These are phyloP conservation scores for Drosophila guanche DNA, from an alignment of 1,140 invertebrate genomes.

Conservation along the genomic window DNA sequence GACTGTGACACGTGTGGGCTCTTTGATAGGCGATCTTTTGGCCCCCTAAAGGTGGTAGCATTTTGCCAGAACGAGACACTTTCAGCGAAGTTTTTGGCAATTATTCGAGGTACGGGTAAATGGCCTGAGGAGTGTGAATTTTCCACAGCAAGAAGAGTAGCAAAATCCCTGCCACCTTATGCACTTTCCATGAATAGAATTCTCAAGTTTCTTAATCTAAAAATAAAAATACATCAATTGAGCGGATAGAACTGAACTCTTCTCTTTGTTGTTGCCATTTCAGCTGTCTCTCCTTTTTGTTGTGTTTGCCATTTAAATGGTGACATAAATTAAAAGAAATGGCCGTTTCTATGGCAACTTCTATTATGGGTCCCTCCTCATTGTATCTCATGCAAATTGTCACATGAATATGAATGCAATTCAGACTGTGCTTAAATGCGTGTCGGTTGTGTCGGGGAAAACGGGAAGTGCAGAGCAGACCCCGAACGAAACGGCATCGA, in stretches of 20 bases:
- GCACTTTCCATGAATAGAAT: too few species aligned
- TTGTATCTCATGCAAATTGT: slow-evolving; percentile 53
- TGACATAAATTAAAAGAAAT: slow-evolving; percentile 44
- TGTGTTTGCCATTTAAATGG: slow-evolving; percentile 27
- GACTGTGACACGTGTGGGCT: slow-evolving; percentile 31
- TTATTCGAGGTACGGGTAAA: neutral
- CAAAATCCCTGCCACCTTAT: too few species aligned
- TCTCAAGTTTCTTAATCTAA: too few species aligned
- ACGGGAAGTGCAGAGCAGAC: slow-evolving; percentile 29
- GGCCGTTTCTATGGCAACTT: slow-evolving; percentile 38
- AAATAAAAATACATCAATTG: too few species aligned
- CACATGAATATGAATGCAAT: slow-evolving; percentile 52
- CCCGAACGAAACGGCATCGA: slow-evolving; percentile 1
- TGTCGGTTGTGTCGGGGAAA: slow-evolving; percentile 5
- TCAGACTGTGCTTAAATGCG: slow-evolving; percentile 38
- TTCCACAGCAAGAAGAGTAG: neutral
- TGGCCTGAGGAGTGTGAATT: neutral
- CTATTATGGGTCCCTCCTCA: slow-evolving; percentile 37
- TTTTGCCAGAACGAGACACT: slow-evolving; percentile 6
- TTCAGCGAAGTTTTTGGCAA: slow-evolving; percentile 2
- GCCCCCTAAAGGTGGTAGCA: slow-evolving; percentile 12
- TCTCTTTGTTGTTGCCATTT: too few species aligned
- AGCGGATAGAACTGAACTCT: too few species aligned
- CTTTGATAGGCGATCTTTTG: slow-evolving; percentile 18
- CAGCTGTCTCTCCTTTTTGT: slow-evolving; percentile 20